Evolutionary conservation across 2,888 invertebrate species (phyloP).

Genomic region (Conus canariensis): DNA sequence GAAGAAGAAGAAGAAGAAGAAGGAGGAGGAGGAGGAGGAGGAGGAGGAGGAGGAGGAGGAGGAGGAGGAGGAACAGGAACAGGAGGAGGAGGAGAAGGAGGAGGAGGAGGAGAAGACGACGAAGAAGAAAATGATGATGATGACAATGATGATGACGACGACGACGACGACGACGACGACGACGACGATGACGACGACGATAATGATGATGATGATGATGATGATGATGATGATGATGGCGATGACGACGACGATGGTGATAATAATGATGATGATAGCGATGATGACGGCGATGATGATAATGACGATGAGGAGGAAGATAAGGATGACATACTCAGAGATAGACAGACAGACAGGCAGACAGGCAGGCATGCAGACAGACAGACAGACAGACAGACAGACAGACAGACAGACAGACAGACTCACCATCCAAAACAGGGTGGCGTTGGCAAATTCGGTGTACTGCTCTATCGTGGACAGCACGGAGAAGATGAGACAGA

Average conservation of each 20-base stretch:
- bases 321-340: neutral
- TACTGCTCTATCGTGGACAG: conserved; percentile 89
- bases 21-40: neutral
- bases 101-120: no score
- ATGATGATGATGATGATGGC: no score
- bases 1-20: neutral
- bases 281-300: neutral
- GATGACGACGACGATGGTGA: no score
- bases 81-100: neutral
- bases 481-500: conserved; percentile 91
- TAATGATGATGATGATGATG: no score
- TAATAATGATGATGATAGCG: neutral
- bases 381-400: neutral
- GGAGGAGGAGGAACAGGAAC: neutral
- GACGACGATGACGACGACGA: no score
- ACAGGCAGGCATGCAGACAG: neutral
- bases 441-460: conserved; percentile 69
- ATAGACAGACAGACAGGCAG: neutral
- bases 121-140: neutral
- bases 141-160: neutral
- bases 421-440: conserved; percentile 74
- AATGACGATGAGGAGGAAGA: neutral
- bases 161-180: neutral
- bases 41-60: neutral
- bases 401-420: neutral